Conservation (phyloP, 2,797 vertebrate species). For the Pangasius macronema region DNA sequence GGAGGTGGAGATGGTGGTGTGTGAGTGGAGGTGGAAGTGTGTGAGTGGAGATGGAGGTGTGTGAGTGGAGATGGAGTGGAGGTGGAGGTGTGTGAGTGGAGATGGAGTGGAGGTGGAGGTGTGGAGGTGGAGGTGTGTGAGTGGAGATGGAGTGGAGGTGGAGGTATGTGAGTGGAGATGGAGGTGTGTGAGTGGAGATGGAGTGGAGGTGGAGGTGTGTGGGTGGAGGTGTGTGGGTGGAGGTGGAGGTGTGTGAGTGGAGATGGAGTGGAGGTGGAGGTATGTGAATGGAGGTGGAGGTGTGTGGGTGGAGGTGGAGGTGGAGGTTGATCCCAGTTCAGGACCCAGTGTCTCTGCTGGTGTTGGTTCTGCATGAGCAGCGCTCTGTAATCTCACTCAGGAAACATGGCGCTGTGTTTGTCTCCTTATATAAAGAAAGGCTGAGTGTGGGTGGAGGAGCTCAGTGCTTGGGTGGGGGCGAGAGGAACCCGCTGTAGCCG, state of each 20-base stretch:
- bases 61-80: not conserved
- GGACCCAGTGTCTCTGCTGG: not conserved
- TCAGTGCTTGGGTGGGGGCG: slow-evolving; percentile 3
- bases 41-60: not conserved
- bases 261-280: not conserved
- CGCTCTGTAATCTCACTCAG: not conserved
- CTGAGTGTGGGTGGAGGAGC: slow-evolving; percentile 10
- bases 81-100: not conserved
- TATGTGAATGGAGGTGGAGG: not conserved
- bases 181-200: not conserved
- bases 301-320: not conserved
- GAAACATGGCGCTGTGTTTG: not conserved
- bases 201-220: not conserved
- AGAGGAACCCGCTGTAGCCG: not conserved
- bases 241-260: no score
- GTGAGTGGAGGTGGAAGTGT: not conserved
- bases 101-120: not conserved
- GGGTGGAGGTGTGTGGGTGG: not conserved
- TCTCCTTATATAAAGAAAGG: slow-evolving; percentile 1
- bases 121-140: not conserved
- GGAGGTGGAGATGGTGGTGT: not conserved
- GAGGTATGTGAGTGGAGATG: not conserved
- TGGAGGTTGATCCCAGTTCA: not conserved
- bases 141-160: not conserved
- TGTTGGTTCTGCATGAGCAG: not conserved